phyloP scores from a whole-genome alignment of 2,797 vertebrate genomes.

The Pogonophryne albipinna region DNA sequence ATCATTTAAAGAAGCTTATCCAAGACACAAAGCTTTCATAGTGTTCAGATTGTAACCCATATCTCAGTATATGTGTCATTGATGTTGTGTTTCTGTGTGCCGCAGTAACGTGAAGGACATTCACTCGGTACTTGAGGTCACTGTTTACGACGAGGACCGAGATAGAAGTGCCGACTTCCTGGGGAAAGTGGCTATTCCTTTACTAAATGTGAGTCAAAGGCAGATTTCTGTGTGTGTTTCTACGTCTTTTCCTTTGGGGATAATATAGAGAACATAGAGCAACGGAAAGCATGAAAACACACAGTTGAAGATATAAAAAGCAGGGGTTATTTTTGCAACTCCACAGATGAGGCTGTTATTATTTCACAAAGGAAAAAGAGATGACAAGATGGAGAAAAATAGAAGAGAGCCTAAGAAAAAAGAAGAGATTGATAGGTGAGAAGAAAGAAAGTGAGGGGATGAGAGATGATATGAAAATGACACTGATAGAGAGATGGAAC shows the following conservation, averaged over 20 bases:
- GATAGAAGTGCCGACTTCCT: slow-evolving; percentile 97
- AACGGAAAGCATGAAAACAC: slow-evolving; percentile 69
- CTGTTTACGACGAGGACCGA: slow-evolving; percentile 96
- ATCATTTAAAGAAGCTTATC: slow-evolving; percentile 22
- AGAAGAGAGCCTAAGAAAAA: slow-evolving; percentile 47
- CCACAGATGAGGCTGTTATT: slow-evolving; percentile 74
- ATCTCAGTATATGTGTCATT: slow-evolving; percentile 11
- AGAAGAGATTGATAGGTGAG: slow-evolving; percentile 68
- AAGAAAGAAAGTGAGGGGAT: slow-evolving; percentile 65
- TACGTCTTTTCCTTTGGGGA: slow-evolving; percentile 69
- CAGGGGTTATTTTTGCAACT: slow-evolving; percentile 79
- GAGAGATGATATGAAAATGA: slow-evolving; percentile 69
- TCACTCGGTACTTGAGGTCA: slow-evolving; percentile 97
- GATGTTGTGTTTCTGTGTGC: slow-evolving; percentile 65
- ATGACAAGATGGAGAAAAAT: slow-evolving; percentile 65
- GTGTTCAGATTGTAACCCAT: slow-evolving; percentile 7
- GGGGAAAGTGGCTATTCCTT: slow-evolving; percentile 96
- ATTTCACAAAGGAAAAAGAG: slow-evolving; percentile 68
- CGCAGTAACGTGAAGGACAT: slow-evolving; percentile 98
- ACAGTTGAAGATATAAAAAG: slow-evolving; percentile 77
- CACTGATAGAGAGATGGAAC: slow-evolving; percentile 68
- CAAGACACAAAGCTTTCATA: neutral
- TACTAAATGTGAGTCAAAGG: slow-evolving; percentile 94
- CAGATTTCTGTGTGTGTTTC: slow-evolving; percentile 61
- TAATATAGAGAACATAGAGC: slow-evolving; percentile 63